Evolutionary conservation across 2,797 vertebrate genomes (phyloP), one percentile per base, ranked within the genome.

Genomic region (Hyperoplus immaculatus): DNA sequence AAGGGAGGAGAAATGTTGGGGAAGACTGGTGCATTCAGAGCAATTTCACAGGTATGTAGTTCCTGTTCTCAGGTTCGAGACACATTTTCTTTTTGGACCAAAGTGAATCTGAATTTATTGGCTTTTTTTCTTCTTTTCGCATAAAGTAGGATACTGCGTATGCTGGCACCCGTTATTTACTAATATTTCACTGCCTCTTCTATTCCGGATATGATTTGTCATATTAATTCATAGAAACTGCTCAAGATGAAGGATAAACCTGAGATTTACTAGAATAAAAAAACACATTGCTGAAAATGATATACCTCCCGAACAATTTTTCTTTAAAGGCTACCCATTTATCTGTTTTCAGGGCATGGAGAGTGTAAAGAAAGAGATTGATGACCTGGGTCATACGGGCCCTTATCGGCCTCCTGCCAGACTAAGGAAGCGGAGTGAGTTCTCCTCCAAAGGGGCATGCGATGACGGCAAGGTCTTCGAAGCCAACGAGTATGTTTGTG

Each of bases 1-100:
- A 97, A 95, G 89, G 93, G 98, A 0, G 97, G 98, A 21, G 98
- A 98, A 90, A 98, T 93, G 64, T 77, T 99, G 49, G 98, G 98
- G 57, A 96, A 94, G 94, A 97, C 95, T 0, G 95, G 97, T 2
- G 98, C 98, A 0, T 99, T 99, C 90, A 97, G 88, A 89, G 98
- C 96, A 39, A 92, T 99, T 71, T 98, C 98, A 41, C 97, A 99
- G 96, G 98, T 98, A 85, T 29, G 54, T 4, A 57, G 15, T 75
- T 6, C 7, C 16, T 80, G 18, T 16, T 42, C 36, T 54, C 9
- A 29, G 1, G 15, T 8, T 50, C 4, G 38, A 5, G 36, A 51
- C 47, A 15, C 14, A n/a, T 58, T 59, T 61, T 2, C n/a, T 3
- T 21, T 4, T 45, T 63, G 36, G 38, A 5, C 9, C 46, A 72